phyloP scores from a whole-genome alignment of 92 coral and sea anemone species.

The Zoanthus sansibaricus region DNA sequence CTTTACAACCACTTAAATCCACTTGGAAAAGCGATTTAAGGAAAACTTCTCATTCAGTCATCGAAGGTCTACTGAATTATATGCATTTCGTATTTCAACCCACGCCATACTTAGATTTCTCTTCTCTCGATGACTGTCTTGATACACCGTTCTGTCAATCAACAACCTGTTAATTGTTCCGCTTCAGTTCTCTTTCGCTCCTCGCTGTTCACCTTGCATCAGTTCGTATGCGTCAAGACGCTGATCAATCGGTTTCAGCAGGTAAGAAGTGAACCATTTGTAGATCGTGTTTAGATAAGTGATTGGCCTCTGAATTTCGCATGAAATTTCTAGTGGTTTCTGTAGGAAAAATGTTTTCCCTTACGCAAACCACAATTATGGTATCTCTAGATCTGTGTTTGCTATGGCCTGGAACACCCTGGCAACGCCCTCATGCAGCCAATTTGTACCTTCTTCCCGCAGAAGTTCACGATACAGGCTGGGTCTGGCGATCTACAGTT shows the following conservation, averaged over 20 bases:
- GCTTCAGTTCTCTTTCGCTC: constrained; percentile 29
- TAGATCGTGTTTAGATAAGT: constrained; percentile 5
- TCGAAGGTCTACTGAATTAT: neutral
- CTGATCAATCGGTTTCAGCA: constrained; percentile 17
- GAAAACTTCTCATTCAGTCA: neutral
- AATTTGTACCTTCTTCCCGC: neutral
- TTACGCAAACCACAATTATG: neutral
- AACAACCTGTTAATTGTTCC: constrained; percentile 29
- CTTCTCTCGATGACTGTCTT: neutral
- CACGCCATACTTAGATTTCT: neutral
- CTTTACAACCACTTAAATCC: neutral
- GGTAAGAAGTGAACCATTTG: constrained; percentile 26
- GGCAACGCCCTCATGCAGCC: neutral
- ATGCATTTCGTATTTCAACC: neutral
- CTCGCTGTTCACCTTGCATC: constrained; percentile 33
- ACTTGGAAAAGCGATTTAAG: neutral
- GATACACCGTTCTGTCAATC: neutral
- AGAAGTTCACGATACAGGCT: constrained; percentile 13
- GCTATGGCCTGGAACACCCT: neutral
- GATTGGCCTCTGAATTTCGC: neutral
- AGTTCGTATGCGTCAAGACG: neutral
- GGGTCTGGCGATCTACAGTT: constrained; percentile 29
- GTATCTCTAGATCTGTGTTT: neutral
- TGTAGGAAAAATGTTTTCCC: neutral
- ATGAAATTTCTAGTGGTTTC: neutral